phyloP scores from a whole-genome alignment of 2,888 invertebrate genomes.

The Automeris io region DNA sequence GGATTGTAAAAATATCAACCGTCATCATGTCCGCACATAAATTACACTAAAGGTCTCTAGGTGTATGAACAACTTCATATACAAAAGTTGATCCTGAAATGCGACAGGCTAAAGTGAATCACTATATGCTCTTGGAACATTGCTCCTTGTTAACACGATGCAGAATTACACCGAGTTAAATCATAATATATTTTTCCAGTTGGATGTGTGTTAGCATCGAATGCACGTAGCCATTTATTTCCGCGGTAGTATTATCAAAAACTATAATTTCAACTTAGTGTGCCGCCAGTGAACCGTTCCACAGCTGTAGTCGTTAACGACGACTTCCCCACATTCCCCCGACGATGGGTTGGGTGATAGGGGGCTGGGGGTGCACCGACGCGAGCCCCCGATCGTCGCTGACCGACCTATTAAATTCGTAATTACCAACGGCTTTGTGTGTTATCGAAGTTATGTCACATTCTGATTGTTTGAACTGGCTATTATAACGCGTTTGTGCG shows the following conservation, averaged over 20 bases:
- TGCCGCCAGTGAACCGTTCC: conserved; percentile 35
- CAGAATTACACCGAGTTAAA: no score
- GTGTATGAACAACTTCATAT: no score
- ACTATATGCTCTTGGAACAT: no score
- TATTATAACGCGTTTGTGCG: no score
- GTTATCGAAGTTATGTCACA: conserved; percentile 54
- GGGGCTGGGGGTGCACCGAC: conserved; percentile 6
- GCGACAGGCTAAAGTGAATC: no score
- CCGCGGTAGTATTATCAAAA: background rate
- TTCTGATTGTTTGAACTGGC: conserved; percentile 30
- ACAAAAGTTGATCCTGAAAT: no score
- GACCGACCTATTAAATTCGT: conserved; percentile 68
- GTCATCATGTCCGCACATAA: no score
- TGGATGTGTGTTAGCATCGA: no score
- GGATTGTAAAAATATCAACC: no score
- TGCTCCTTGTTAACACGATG: no score
- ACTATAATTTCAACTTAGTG: conserved; percentile 1
- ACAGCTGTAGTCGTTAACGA: conserved; percentile 32
- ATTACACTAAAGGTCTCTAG: no score
- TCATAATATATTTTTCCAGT: no score
- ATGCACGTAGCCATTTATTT: background rate
- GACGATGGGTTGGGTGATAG: conserved; percentile 14
- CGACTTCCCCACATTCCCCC: conserved; percentile 5
- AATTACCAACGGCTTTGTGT: conserved; percentile 57
- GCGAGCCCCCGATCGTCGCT: conserved; percentile 39